Evolutionary conservation across 2,888 invertebrate species (phyloP), one percentile per base, ranked within the genome.

Genomic region (Brenthis hecate): DNA sequence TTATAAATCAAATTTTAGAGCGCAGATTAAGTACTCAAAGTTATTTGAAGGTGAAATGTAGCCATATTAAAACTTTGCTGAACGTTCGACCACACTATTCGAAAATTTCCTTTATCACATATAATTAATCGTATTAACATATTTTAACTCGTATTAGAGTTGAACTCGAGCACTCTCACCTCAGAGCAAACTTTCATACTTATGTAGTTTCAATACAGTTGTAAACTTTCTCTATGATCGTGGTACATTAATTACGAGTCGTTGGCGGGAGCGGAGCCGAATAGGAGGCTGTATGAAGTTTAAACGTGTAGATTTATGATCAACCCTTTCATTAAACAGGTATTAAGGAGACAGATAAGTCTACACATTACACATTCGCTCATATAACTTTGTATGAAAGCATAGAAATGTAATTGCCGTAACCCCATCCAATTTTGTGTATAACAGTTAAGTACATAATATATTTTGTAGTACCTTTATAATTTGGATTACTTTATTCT

Each of bases 311-410:
- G 90, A 92, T 92, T 92, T 91, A 92, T 89, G 91, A 91, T 89
- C 89, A 83, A 89, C 91, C 92, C 90, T 91, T 91, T 91, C 89
- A 91, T 92, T 90, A 91, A 91, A 88, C 87, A 89, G 89, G 91
- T 91, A 91, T 90, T 90, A 90, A 87, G 84, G 87, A 85, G 88
- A 89, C 84, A 89, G 89, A 91, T 91, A 91, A 88, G 86, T 84
- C 82, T 82, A 79, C 81, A 85, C 85, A 85, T 85, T 87, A 88
- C 85, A 85, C 87, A 88, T 86, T 89, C 85, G 87, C 88, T 86
- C 85, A 83, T 88, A 86, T 84, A 86, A 86, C 85, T 85, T 87
- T 81, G 81, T 82, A 82, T 84, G 83, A 85, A 85, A 86, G 84
- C 85, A 81, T 81, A 81, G 84, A 82, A 85, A 85, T 85, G 85